A percentile compares a stretch with the other conserved stretches of the same genome.
These are phyloP conservation scores for Araneus ventricosus DNA, from an alignment of 1,140 invertebrate genomes.

Conservation along the genomic window DNA sequence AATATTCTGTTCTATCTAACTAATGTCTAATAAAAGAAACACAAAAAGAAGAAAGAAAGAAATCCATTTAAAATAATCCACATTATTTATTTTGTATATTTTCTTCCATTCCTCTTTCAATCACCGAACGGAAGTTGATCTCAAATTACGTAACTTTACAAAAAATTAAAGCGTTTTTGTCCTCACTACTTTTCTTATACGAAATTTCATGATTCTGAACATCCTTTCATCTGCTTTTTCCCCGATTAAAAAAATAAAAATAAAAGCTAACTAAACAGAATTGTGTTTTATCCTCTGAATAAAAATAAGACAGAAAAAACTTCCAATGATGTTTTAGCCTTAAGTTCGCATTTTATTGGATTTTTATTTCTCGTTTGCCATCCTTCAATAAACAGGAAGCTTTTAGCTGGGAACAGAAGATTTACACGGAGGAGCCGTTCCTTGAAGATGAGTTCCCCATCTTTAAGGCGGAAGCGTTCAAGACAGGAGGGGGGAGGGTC, in stretches of 20 bases:
- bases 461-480: not conserved
- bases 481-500: not conserved
- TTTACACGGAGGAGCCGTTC: conserved; percentile 19
- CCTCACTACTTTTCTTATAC: not conserved
- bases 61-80: too few species aligned
- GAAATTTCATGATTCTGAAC: not conserved
- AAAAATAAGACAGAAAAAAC: not conserved
- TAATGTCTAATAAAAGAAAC: too few species aligned
- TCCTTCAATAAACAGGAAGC: conserved; percentile 64
- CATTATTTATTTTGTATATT: too few species aligned
- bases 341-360: conserved; percentile 24
- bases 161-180: not conserved
- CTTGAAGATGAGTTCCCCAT: conserved; percentile 19
- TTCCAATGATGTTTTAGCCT: not conserved
- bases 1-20: too few species aligned
- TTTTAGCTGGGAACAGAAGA: conserved; percentile 54
- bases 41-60: too few species aligned
- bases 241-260: not conserved
- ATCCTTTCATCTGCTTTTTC: conserved; percentile 1
- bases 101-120: not conserved
- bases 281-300: not conserved
- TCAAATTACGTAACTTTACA: not conserved
- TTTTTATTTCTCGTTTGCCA: conserved; percentile 18
- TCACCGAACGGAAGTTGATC: not conserved
- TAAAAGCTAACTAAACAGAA: not conserved